These are phyloP conservation scores for Allygus modestus DNA, from an alignment of 2,888 invertebrate species.

Conservation along the genomic window DNA sequence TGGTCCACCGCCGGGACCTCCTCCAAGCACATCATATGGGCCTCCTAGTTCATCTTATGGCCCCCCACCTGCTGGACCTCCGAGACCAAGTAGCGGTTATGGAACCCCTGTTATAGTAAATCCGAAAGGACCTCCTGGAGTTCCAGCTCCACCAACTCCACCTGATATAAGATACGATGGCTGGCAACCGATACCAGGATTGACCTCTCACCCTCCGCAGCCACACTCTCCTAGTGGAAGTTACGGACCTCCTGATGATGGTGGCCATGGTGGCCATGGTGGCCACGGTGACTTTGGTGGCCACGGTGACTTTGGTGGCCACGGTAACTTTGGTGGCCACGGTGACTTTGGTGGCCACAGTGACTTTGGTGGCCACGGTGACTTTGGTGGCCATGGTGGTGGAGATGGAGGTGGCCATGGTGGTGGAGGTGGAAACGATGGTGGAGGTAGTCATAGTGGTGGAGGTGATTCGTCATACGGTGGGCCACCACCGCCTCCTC, in stretches of 20 bases:
- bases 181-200: slow-evolving; percentile 91
- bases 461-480: slow-evolving; percentile 38
- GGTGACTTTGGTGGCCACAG: slow-evolving; percentile 71
- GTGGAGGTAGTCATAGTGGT: slow-evolving; percentile 68
- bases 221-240: slow-evolving; percentile 70
- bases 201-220: slow-evolving; percentile 71
- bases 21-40: slow-evolving; percentile 68
- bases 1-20: slow-evolving; percentile 72
- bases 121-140: slow-evolving; percentile 76
- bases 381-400: slow-evolving; percentile 57
- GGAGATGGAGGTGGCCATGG: slow-evolving; percentile 71
- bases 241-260: slow-evolving; percentile 73
- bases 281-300: slow-evolving; percentile 72
- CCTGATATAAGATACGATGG: slow-evolving; percentile 89
- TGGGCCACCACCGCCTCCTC: slow-evolving; percentile 61
- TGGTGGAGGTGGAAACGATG: slow-evolving; percentile 69
- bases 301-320: slow-evolving; percentile 57
- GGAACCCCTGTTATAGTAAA: slow-evolving; percentile 64
- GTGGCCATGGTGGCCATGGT: slow-evolving; percentile 59
- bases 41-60: slow-evolving; percentile 76
- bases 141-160: slow-evolving; percentile 86
- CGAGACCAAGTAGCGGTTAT: slow-evolving; percentile 64
- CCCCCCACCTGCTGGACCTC: slow-evolving; percentile 78
- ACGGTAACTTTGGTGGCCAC: slow-evolving; percentile 72
- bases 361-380: slow-evolving; percentile 44